Base-by-base conservation (phyloP, 2,797 vertebrate genomes). In the Monodelphis domestica region DNA sequence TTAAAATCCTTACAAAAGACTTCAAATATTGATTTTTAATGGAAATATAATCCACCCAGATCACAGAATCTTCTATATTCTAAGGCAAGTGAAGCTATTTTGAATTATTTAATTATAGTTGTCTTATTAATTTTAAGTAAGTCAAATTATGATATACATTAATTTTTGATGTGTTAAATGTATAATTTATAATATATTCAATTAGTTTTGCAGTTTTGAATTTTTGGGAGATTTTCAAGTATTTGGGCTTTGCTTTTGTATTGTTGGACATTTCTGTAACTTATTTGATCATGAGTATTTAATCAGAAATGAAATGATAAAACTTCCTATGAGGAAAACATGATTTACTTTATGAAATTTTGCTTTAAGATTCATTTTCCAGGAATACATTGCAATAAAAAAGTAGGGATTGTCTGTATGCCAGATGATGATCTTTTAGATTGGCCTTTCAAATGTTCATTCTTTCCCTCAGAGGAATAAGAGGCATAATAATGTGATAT, bases 401-500 rank as follows among this genome's bases (percentile, higher is more conserved):
- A 92, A 92, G 15, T 89, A 92, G 89, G 91, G 51, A 87, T 90
- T 93, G 54, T 93, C 88, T 93, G 45, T 93, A 3, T 96, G 24
- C 0, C 57, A 91, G 29, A 15, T 90, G 38, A 94, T 89, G 53
- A 52, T 51, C 29, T 21, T 78, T 45, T 2, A 54, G 53, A 93
- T 9, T 95, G 78, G 53, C 94, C 33, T 93, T 95, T 94, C 38
- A 90, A 94, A 53, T 87, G 91, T 55, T 29, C n/a, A n/a, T n/a
- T n/a, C n/a, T n/a, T n/a, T n/a, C n/a, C n/a, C n/a, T 30, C 91
- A 53, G 50, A 90, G 51, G 50, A 92, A 94, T 94, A 97, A 53
- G 50, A 90, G 51, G 50, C 92, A 94, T 94, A 97, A 88, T 93
- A 93, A 91, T 91, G 94, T 92, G 7, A 89, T 70, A 89, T 91